Base-by-base conservation (phyloP, 2,888 invertebrate genomes). In the Adelphocoris suturalis region DNA sequence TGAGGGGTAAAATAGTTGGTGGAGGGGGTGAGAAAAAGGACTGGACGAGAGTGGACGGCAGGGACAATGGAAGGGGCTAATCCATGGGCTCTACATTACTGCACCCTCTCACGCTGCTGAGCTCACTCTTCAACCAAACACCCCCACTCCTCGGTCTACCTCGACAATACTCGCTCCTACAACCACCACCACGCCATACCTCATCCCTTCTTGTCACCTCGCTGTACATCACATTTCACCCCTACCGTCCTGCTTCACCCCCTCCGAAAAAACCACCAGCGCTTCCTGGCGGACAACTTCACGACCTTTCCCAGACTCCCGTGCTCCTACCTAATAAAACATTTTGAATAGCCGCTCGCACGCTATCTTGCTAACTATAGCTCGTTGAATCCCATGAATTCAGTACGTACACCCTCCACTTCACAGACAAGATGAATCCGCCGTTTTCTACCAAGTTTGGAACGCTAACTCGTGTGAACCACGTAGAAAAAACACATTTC, bases 211-310 rank as follows among this genome's bases (percentile, higher is more conserved):
- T 11, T 13, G 4, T 19, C 81, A 81, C 48, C 47, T n/a, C 5
- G 19, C 80, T 14, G 16, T 9, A 80, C 82, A 52, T 52, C 47
- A 23, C 52, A 37, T 37, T 47, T 46, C 47, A 37, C 47, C 27
- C 52, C 47, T 52, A 52, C 27, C 12, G 23, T 52, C 23, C 23
- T 14, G 1, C 47, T 23, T 52, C 52, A 48, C 19, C 28, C n/a
- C n/a, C n/a, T 2, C 14, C 47, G 14, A 80, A 80, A 80, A 80
- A 48, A 3, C 27, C n/a, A 3, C 48, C 0, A 12, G 82, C 82
- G 52, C 47, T 82, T 52, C 52, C 52, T 82, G 52, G 82, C 52
- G 82, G 82, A 82, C 82, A 82, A 82, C 82, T 52, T 48, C 23
- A 82, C 82, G 52, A 52, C 82, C 82, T 82, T 68, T 23, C 19